A percentile compares a stretch with the other conserved stretches of the same genome.
Evolutionary conservation across 2,113 vertebrate genomes (phyloP).

Genomic region (Amphilophus citrinellus): DNA sequence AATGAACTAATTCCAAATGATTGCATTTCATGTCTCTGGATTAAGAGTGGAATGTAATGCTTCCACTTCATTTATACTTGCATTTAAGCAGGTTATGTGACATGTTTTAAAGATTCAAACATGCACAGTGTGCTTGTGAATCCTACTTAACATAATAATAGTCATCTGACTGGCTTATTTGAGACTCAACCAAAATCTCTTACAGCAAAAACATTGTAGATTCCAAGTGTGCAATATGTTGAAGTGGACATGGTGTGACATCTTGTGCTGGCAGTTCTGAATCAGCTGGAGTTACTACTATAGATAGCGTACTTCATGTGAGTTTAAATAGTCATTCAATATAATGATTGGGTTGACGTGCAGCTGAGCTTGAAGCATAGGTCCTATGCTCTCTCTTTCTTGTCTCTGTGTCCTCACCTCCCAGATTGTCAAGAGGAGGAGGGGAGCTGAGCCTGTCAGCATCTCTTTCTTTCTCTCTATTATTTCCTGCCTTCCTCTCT

Average conservation of each 20-base stretch:
- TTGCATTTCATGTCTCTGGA: neutral
- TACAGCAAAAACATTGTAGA: conserved; percentile 24
- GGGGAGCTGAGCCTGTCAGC: conserved; percentile 56
- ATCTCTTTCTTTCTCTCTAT: conserved; percentile 40
- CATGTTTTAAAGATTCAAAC: conserved; percentile 31
- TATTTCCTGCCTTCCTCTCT: conserved; percentile 27
- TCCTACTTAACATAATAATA: conserved; percentile 18
- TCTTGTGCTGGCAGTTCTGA: conserved; percentile 38
- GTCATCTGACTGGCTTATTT: neutral
- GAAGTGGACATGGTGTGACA: neutral
- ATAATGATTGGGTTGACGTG: conserved; percentile 66
- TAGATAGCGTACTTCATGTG: conserved; percentile 53
- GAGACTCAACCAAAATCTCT: neutral
- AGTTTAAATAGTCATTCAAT: conserved; percentile 48
- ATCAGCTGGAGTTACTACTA: conserved; percentile 54
- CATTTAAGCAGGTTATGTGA: conserved; percentile 1
- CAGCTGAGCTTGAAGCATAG: conserved; percentile 70
- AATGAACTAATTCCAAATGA: conserved; percentile 8
- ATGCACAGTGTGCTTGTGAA: neutral
- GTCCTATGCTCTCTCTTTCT: conserved; percentile 51
- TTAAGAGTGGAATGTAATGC: neutral
- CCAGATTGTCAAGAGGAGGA: conserved; percentile 57
- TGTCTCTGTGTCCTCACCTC: conserved; percentile 65
- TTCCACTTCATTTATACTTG: neutral
- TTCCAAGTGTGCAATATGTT: conserved; percentile 32